Base-by-base conservation (phyloP, 2,888 invertebrate species). In the Tipula lateralis region DNA sequence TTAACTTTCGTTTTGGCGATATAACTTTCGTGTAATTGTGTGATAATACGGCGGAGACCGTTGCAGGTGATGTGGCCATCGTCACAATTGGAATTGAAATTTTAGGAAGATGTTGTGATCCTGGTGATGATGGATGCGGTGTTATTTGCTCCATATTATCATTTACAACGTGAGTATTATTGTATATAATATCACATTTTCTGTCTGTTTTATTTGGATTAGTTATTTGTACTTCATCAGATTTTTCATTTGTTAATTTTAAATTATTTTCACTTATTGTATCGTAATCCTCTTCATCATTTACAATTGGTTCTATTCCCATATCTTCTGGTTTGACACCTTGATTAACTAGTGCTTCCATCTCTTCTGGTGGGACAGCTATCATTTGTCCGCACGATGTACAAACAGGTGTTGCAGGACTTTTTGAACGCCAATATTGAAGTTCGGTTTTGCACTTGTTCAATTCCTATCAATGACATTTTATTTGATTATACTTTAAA, bases 391-490 rank as follows among this genome's bases (percentile, higher is more conserved):
- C 95, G 88, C 96, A 96, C 87, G 94, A 93, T 39, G 93, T 93
- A 88, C 96, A 96, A 85, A 94, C 92, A 86, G 94, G 93, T 87
- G 92, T 92, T 86, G 96, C 95, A 12, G 96, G 96, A 86, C 96
- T 96, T 87, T 96, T 96, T 80, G 96, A 96, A 85, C 96, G 94
- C 96, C 96, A 96, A 90, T 96, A 96, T 90, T 96, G 96, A 87
- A 96, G 90, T 91, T 97, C 96, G 39, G 96, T 96, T 91, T 96
- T 96, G 91, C 96, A 97, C 89, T 96, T 96, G 90, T 96, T 97
- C 87, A 97, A 91, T 90, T 97, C 96, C 94, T 96, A 92, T 1
- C 88, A 88, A 50, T 7, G 16, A n/a, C 85, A 30, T 80, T 84
- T 66, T 34, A 29, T 24, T 84, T 19, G 29, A 66, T 66, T 30